These are phyloP conservation scores for Griposia aprilina DNA, from an alignment of 2,888 invertebrate species.

Conservation along the genomic window DNA sequence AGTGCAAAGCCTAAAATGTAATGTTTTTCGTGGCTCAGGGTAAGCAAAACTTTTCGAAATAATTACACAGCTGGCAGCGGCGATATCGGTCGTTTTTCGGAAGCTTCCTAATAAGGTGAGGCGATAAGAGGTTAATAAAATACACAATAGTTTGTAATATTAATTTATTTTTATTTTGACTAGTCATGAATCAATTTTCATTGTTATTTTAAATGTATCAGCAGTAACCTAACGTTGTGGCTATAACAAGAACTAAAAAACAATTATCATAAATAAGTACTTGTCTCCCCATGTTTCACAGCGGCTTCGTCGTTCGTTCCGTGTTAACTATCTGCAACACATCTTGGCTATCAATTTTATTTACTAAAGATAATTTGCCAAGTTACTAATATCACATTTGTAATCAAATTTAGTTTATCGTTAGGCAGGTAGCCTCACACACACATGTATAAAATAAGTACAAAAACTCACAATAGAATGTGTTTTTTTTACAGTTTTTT, in stretches of 20 bases:
- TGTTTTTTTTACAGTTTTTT: conserved; percentile 18
- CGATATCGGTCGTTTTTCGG: not conserved
- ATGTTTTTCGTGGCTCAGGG: no score
- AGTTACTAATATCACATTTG: conserved; percentile 65
- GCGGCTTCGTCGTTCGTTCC: conserved; percentile 10
- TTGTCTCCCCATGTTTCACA: conserved; percentile 28
- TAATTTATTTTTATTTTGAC: conserved; percentile 80
- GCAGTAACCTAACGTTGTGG: conserved; percentile 56
- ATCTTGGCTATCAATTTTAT: conserved; percentile 32
- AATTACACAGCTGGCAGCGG: not conserved
- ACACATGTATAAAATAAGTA: conserved; percentile 53
- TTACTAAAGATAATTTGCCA: conserved; percentile 56
- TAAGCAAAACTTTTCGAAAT: not conserved
- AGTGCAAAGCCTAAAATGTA: no score
- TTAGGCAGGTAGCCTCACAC: conserved; percentile 27
- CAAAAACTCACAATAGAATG: conserved; percentile 33
- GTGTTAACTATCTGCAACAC: conserved; percentile 1
- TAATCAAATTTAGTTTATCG: conserved; percentile 44
- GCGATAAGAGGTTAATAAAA: conserved; percentile 30
- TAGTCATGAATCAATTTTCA: conserved; percentile 83
- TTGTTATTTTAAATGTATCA: conserved; percentile 56
- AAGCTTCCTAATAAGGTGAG: not conserved
- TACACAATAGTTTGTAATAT: conserved; percentile 62
- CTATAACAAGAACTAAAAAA: conserved; percentile 57
- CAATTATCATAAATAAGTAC: conserved; percentile 64